Percentiles rank a stretch among this genome's conserved stretches.
Conservation (phyloP, 1,140 invertebrate genomes). For the Drosophila kanapiae region DNA sequence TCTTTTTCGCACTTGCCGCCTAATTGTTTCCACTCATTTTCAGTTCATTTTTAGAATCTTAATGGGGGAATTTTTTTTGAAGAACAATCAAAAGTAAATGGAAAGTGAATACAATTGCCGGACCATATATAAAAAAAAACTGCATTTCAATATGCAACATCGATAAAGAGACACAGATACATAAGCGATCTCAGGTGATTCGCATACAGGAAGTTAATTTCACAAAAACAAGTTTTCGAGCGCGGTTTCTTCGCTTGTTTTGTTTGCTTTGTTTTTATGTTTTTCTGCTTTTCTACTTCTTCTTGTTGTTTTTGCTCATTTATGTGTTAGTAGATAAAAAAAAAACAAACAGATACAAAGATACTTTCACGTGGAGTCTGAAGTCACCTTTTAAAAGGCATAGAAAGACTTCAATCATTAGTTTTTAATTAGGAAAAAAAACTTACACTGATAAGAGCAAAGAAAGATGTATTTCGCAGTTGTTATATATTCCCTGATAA, state of each 20-base stretch:
- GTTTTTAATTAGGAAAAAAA: constrained; percentile 30
- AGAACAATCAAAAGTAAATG: constrained; percentile 48
- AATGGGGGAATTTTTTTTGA: constrained; percentile 17
- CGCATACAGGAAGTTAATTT: constrained; percentile 44
- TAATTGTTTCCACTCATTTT: constrained; percentile 26
- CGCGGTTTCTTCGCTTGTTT: constrained; percentile 44
- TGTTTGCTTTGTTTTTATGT: constrained; percentile 29
- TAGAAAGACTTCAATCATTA: constrained; percentile 19
- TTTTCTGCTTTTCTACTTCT: constrained; percentile 13
- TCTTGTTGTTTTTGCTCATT: background rate
- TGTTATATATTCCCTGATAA: constrained; percentile 27
- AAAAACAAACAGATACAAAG: constrained; percentile 7
- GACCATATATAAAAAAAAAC: constrained; percentile 18
- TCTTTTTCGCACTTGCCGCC: constrained; percentile 13
- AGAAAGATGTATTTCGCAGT: background rate
- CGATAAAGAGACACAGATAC: constrained; percentile 28
- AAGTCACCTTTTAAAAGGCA: constrained; percentile 3
- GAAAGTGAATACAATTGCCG: constrained; percentile 38
- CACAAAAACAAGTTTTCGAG: constrained; percentile 43
- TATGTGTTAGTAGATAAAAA: constrained; percentile 42
- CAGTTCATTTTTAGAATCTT: constrained; percentile 51
- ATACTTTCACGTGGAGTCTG: constrained; percentile 31
- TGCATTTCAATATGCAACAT: constrained; percentile 27
- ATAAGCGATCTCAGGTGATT: constrained; percentile 22
- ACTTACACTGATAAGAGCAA: constrained; percentile 23